phyloP scores from a whole-genome alignment of 1,140 invertebrate species.

The Macrobrachium rosenbergii region DNA sequence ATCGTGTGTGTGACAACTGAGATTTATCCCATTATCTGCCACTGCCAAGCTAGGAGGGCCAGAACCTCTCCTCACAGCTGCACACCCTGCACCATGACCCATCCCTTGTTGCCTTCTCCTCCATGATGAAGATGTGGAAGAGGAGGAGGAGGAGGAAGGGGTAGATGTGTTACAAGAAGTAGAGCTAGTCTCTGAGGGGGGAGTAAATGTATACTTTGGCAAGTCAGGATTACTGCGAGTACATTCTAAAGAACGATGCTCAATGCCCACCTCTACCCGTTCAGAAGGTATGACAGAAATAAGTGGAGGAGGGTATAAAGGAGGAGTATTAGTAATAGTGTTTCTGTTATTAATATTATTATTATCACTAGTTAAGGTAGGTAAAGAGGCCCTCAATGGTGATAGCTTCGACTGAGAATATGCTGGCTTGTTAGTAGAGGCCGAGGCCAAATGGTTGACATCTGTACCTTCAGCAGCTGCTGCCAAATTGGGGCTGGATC shows the following conservation, averaged over 20 bases:
- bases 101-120: slow-evolving; percentile 24
- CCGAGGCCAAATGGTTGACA: slow-evolving; percentile 57
- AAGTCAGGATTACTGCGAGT: slow-evolving; percentile 61
- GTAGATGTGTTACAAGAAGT: slow-evolving; percentile 50
- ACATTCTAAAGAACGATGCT: slow-evolving; percentile 54
- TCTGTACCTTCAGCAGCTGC: slow-evolving; percentile 55
- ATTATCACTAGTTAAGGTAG: slow-evolving; percentile 41
- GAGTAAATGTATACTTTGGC: slow-evolving; percentile 64
- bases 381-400: slow-evolving; percentile 59
- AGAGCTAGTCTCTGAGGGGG: slow-evolving; percentile 53
- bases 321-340: slow-evolving; percentile 19
- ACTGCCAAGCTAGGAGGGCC: slow-evolving; percentile 43
- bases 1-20: slow-evolving; percentile 61
- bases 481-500: slow-evolving; percentile 63
- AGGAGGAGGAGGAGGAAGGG: slow-evolving; percentile 53
- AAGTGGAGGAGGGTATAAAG: slow-evolving; percentile 55
- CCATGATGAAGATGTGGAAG: slow-evolving; percentile 35
- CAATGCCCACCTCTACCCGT: slow-evolving; percentile 54
- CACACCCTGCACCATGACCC: slow-evolving; percentile 60
- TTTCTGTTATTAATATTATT: too few species aligned
- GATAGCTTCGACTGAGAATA: slow-evolving; percentile 62
- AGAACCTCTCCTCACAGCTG: slow-evolving; percentile 37
- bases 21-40: slow-evolving; percentile 54
- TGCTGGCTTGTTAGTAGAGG: slow-evolving; percentile 63
- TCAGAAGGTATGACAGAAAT: slow-evolving; percentile 59